Base-by-base conservation (phyloP, 2,888 invertebrate genomes). In the Copidosoma aretas region DNA sequence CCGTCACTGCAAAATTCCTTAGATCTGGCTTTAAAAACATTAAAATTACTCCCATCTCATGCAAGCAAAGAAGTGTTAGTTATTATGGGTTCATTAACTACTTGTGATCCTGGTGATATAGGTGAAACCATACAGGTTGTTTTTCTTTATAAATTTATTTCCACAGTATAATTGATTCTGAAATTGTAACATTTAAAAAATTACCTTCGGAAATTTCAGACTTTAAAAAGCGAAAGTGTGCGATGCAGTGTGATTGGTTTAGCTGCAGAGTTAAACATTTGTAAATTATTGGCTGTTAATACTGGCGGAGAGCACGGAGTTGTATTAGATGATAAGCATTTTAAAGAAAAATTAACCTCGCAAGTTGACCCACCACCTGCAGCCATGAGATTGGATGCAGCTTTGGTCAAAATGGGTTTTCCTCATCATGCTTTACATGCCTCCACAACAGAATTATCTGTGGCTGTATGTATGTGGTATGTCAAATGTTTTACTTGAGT, bases 101-200 rank as follows among this genome's bases (percentile, higher is more conserved):
- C 98, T 0, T 98, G 98, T 83, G 99, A 99, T 86, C 98, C 98
- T 1, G 91, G 93, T 21, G 96, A 98, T 81, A 95, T 99, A 52
- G 90, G 88, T 73, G 86, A 87, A 67, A 97, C 97, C 10, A 93
- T 95, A 75, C 88, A 91, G 82, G 91, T 91, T 56, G 17, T 24
- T 12, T 19, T 43, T 22, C 46, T 32, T 0, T n/a, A 8, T 32
- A 5, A 8, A 32, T 32, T 3, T 32, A n/a, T 32, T 51, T 52
- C 21, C 15, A 32, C 15, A 19, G 32, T 32, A 25, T n/a, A 21
- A 41, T 21, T 12, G 24, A 41, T 58, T 14, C 43, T 8, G 14
- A 46, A 46, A n/a, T 51, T 32, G 39, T 58, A 1, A 51, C 21
- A 14, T 63, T 14, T 17, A 46, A 12, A 21, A 60, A 17, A 57